These are phyloP conservation scores for Candidula unifasciata DNA, from an alignment of 2,888 invertebrate species.

Conservation along the genomic window DNA sequence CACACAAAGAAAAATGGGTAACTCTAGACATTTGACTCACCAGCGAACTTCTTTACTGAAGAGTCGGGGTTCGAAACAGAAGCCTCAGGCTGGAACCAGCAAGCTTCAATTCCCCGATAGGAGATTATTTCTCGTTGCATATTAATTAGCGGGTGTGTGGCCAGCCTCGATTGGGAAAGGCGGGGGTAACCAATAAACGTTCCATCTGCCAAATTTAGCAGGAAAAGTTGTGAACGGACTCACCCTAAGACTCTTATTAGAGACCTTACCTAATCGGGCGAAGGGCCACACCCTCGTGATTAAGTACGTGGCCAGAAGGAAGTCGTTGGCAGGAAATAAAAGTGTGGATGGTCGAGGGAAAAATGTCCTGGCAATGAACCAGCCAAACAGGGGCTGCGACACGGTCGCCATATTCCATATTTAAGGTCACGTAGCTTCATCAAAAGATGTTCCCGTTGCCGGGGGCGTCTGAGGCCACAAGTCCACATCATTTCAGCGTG, in stretches of 20 bases:
- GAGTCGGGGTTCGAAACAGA: slow-evolving; percentile 19
- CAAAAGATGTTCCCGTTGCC: no score
- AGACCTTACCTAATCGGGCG: slow-evolving; percentile 10
- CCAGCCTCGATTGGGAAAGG: neutral
- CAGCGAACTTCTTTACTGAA: neutral
- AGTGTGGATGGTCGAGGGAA: no score
- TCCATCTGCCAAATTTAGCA: slow-evolving; percentile 11
- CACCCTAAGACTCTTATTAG: neutral
- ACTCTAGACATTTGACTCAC: slow-evolving; percentile 36
- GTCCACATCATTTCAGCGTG: no score
- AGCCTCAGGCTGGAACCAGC: neutral
- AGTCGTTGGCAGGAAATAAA: no score
- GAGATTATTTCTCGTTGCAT: slow-evolving; percentile 15
- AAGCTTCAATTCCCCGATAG: neutral
- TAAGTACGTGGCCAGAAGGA: no score
- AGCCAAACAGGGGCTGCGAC: no score
- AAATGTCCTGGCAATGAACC: no score
- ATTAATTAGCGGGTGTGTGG: slow-evolving; percentile 7
- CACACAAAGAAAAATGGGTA: slow-evolving; percentile 20
- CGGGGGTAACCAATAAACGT: neutral
- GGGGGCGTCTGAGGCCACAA: no score
- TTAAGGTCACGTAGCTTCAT: no score
- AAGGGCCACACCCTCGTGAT: neutral
- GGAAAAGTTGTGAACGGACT: neutral
- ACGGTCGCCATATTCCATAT: no score